phyloP scores from a whole-genome alignment of 2,797 vertebrate species.

The Trematomus bernacchii region DNA sequence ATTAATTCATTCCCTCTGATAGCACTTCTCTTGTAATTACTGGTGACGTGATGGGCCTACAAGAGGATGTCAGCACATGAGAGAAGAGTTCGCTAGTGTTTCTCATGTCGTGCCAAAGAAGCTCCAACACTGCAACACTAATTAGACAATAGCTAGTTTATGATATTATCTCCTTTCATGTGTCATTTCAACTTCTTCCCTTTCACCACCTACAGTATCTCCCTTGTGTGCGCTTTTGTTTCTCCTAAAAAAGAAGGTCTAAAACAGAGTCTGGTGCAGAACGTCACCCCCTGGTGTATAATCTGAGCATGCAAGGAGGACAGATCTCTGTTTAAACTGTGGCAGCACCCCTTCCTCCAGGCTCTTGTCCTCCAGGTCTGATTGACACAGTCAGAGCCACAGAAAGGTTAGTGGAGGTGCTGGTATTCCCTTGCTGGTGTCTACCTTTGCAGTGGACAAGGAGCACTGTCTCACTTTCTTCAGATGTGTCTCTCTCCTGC shows the following conservation, averaged over 20 bases:
- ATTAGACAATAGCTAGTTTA: constrained; percentile 54
- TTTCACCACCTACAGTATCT: constrained; percentile 5
- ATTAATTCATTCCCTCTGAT: constrained; percentile 72
- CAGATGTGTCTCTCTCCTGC: constrained; percentile 36
- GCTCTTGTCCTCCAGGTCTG: constrained; percentile 68
- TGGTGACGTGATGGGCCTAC: constrained; percentile 46
- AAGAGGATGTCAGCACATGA: constrained; percentile 60
- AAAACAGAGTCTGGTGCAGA: constrained; percentile 27
- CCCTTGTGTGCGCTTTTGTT: constrained; percentile 7
- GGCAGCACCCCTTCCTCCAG: constrained; percentile 38
- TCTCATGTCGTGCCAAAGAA: constrained; percentile 32
- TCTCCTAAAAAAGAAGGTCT: not conserved
- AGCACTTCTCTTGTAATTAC: constrained; percentile 71
- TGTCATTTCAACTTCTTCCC: constrained; percentile 29
- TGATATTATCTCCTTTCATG: constrained; percentile 46
- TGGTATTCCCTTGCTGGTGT: constrained; percentile 67
- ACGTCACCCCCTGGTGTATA: constrained; percentile 22
- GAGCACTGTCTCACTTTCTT: constrained; percentile 66
- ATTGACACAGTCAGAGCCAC: constrained; percentile 67
- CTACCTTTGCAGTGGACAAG: constrained; percentile 52
- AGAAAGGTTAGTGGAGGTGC: constrained; percentile 62
- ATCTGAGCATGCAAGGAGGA: constrained; percentile 42
- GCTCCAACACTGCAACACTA: constrained; percentile 41
- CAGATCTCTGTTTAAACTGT: constrained; percentile 56
- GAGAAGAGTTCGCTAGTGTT: constrained; percentile 40